Evolutionary conservation across 35 echinoderm and acorn worm genomes (phyloP).

Genomic region (Acanthaster planci): DNA sequence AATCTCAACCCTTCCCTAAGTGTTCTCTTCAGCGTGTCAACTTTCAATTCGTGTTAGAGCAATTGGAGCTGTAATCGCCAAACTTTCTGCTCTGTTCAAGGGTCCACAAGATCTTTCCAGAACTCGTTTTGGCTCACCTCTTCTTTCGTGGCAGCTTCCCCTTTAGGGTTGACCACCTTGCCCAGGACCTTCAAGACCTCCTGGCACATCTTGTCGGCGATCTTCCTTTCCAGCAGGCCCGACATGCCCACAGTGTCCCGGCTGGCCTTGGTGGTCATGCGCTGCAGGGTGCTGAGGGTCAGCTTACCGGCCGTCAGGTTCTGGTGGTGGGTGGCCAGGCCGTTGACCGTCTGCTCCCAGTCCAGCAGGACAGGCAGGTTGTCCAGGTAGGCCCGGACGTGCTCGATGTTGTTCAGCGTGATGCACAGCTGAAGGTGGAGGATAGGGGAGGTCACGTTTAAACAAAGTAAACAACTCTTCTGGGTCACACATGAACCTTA

Average conservation of each 20-base stretch:
- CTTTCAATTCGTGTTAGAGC: too few relatives aligned
- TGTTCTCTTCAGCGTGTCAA: too few relatives aligned
- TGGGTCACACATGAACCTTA: too few relatives aligned
- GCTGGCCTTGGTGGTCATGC: conserved; percentile 71
- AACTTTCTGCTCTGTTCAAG: too few relatives aligned
- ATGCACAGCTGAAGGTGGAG: conserved; percentile 70
- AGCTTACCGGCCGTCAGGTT: conserved; percentile 68
- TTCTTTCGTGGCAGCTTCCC: conserved; percentile 57
- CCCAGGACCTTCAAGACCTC: conserved; percentile 78
- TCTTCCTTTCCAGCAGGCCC: conserved; percentile 58
- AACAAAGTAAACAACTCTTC: too few relatives aligned
- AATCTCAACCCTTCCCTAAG: too few relatives aligned
- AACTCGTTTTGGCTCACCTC: not conserved
- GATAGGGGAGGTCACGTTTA: too few relatives aligned
- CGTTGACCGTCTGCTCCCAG: conserved; percentile 77
- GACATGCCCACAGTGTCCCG: conserved; percentile 65
- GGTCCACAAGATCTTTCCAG: too few relatives aligned
- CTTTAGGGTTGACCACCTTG: conserved; percentile 65
- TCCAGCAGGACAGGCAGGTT: conserved; percentile 77
- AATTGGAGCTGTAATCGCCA: too few relatives aligned
- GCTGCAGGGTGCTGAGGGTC: conserved; percentile 75
- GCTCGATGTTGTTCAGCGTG: conserved; percentile 98
- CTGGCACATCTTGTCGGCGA: conserved; percentile 80
- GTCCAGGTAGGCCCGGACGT: conserved; percentile 87
- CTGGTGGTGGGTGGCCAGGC: conserved; percentile 67